Conservation (phyloP, 2,113 vertebrate species). For the Halichoerus grypus region DNA sequence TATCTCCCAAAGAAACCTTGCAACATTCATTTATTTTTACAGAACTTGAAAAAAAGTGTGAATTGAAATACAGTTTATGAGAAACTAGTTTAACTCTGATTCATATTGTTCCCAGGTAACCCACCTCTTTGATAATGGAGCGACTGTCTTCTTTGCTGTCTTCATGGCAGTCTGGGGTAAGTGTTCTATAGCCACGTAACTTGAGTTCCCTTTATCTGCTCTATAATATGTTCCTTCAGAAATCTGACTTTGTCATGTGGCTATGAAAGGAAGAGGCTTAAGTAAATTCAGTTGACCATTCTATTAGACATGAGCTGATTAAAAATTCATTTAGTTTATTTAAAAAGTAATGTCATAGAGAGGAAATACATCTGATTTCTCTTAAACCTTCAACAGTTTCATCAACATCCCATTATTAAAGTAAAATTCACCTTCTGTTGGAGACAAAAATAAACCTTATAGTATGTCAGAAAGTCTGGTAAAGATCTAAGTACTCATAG, state of each 20-base stretch:
- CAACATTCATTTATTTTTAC: neutral
- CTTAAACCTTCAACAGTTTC: constrained; percentile 1
- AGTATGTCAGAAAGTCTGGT: neutral
- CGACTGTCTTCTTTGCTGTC: constrained; percentile 98
- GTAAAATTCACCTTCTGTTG: constrained; percentile 1
- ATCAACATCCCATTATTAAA: neutral
- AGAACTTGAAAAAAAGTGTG: neutral
- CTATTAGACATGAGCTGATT: neutral
- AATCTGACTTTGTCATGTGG: neutral
- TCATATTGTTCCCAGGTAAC: constrained; percentile 90
- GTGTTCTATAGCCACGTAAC: constrained; percentile 71
- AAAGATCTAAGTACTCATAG: neutral
- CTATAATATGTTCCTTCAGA: neutral
- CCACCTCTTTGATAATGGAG: constrained; percentile 97
- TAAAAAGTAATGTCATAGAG: constrained; percentile 15
- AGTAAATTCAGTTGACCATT: neutral
- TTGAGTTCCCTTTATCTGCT: neutral
- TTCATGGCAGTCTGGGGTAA: constrained; percentile 99
- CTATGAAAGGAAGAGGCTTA: neutral
- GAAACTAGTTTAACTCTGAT: constrained; percentile 55
- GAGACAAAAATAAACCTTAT: constrained; percentile 43
- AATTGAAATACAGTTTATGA: neutral
- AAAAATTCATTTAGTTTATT: constrained; percentile 22
- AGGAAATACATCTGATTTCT: neutral
- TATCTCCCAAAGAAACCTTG: neutral